These are phyloP conservation scores for Anas flavirostris DNA, from an alignment of 2,797 vertebrate genomes.

Conservation along the genomic window DNA sequence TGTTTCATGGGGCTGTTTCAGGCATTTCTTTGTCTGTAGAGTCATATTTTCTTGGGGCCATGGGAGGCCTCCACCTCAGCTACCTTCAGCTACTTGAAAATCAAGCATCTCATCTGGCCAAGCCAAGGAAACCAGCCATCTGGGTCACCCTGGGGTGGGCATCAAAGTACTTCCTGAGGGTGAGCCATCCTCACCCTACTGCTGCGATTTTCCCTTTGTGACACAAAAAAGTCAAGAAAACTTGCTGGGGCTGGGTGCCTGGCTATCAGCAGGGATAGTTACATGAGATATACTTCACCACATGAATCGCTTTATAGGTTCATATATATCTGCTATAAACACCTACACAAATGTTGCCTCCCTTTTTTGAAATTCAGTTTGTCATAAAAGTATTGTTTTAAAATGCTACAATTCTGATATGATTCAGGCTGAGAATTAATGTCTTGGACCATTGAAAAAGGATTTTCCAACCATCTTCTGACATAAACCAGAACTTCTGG, in stretches of 20 bases:
- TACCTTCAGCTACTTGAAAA: not conserved
- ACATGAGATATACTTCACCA: not conserved
- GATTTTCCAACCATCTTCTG: not conserved
- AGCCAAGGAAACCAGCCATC: not conserved
- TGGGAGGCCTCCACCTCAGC: not conserved
- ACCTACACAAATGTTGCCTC: not conserved
- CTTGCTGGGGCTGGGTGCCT: not conserved
- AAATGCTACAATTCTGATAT: not conserved
- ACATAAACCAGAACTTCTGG: not conserved
- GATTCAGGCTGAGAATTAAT: not conserved
- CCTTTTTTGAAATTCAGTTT: not conserved
- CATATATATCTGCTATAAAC: not conserved
- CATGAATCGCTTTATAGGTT: not conserved
- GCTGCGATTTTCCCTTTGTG: fast-evolving
- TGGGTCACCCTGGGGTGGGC: fast-evolving
- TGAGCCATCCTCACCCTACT: not conserved
- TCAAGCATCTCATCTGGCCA: not conserved
- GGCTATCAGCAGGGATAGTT: not conserved
- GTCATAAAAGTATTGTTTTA: not conserved
- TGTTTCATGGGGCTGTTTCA: not conserved
- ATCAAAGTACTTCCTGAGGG: not conserved
- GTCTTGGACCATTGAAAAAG: not conserved
- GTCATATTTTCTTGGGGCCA: not conserved
- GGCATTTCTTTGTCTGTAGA: not conserved
- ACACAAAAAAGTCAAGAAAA: not conserved